Evolutionary conservation across 2,888 invertebrate species (phyloP).

Genomic region (Atrina japonica): DNA sequence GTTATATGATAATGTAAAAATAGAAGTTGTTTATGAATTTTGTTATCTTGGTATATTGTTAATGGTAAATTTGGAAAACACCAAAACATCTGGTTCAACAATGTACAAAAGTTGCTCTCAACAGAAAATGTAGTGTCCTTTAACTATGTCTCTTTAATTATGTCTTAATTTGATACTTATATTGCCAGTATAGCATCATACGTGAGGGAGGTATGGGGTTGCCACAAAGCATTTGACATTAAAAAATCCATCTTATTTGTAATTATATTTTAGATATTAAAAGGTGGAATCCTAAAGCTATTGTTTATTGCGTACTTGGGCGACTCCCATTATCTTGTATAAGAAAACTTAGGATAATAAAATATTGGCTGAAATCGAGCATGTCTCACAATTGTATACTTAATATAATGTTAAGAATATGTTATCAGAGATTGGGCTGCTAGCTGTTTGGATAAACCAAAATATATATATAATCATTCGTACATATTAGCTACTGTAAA

Average conservation of each 20-base stretch:
- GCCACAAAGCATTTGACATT: neutral
- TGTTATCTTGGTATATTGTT: constrained; percentile 2
- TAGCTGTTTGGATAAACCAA: constrained; percentile 1
- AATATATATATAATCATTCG: neutral
- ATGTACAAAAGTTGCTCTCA: constrained; percentile 7
- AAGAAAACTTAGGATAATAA: neutral
- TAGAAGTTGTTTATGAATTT: constrained; percentile 21
- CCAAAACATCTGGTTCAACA: neutral
- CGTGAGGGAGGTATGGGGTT: constrained; percentile 1
- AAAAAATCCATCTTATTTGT: no score
- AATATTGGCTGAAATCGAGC: constrained; percentile 1
- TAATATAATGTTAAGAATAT: constrained; percentile 5
- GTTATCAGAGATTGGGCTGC: neutral
- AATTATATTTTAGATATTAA: no score
- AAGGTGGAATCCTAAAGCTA: neutral
- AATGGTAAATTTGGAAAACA: constrained; percentile 9
- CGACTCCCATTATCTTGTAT: neutral
- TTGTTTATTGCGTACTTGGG: constrained; percentile 4
- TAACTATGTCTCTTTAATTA: neutral
- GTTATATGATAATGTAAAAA: neutral
- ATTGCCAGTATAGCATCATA: no score
- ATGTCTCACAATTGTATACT: constrained; percentile 8
- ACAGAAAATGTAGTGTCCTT: constrained; percentile 4
- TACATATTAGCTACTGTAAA: neutral
- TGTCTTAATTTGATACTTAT: neutral